Base-by-base conservation (phyloP, 2,113 vertebrate genomes). In the Ornithorhynchus anatinus region DNA sequence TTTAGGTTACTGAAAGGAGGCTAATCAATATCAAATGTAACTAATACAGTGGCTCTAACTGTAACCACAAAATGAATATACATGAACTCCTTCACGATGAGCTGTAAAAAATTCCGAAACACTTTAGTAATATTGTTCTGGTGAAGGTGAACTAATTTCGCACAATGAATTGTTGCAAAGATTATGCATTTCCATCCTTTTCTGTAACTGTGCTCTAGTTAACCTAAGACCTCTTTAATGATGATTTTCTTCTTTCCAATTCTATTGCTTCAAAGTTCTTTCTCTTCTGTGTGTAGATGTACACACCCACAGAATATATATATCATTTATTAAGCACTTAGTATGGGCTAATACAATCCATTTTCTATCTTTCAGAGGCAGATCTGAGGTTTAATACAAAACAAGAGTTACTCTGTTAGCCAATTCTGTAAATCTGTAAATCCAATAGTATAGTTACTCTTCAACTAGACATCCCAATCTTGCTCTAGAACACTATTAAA, bases 1-100 rank as follows among this genome's bases (percentile, higher is more conserved):
- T 33, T 70, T 65, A 56, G 48, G 59, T 73, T 71, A 61, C 51
- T 70, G 25, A 65, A 73, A 39, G 48, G 10, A 22, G 27, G 22
- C 11, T 43, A 45, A 79, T 85, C 77, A 56, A 65, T 73, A 65
- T 54, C 54, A 58, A 33, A 61, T 36, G 22, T 23, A 27, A 27
- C 45, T 43, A 53, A 33, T 77, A 50, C n/a, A n/a, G n/a, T 53
- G 23, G 72, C 79, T 75, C 72, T 77, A 59, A 27, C 58, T 42
- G 32, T 50, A 65, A 67, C 43, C 32, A 37, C 44, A 56, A 63
- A 67, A 22, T 31, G 60, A 45, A 60, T 60, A 20, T 10, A 17
- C 25, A 54, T 65, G 67, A 48, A 52, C 50, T 65, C 31, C 51
- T 56, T 20, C 25, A 31, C 23, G 44, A 45, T 75, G 57, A 65